phyloP scores from a whole-genome alignment of 1,140 invertebrate species.

The Drosophila subobscura region DNA sequence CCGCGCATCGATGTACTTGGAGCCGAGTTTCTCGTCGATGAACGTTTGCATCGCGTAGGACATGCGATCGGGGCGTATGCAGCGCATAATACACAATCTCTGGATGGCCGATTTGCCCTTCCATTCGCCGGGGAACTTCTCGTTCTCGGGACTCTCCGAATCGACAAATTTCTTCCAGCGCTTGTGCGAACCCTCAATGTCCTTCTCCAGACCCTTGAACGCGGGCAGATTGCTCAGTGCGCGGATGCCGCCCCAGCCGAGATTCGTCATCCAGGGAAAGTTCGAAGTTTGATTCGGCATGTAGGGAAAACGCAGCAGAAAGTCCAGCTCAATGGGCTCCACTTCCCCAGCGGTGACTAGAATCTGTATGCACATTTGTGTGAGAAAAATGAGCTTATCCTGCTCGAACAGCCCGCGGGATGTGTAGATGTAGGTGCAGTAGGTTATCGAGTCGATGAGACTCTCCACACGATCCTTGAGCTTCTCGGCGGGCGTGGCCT shows the following conservation, averaged over 20 bases:
- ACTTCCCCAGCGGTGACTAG: conserved; percentile 88
- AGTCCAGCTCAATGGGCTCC: conserved; percentile 91
- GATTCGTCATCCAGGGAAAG: conserved; percentile 93
- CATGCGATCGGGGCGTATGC: conserved; percentile 95
- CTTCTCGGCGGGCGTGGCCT: conserved; percentile 87
- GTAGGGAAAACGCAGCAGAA: conserved; percentile 92
- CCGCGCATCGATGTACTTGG: conserved; percentile 91
- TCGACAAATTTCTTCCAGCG: conserved; percentile 97
- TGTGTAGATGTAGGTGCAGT: conserved; percentile 94
- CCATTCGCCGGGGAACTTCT: conserved; percentile 98
- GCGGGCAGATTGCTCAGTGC: conserved; percentile 90
- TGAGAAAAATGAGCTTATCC: conserved; percentile 96
- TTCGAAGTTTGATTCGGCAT: conserved; percentile 88
- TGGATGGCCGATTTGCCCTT: conserved; percentile 95
- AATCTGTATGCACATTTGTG: conserved; percentile 94
- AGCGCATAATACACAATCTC: conserved; percentile 95
- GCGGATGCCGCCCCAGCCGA: conserved; percentile 94
- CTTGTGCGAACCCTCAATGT: conserved; percentile 96
- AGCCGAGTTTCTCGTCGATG: conserved; percentile 93
- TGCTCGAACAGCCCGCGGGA: conserved; percentile 95
- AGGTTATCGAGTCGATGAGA: conserved; percentile 95
- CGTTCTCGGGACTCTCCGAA: conserved; percentile 95
- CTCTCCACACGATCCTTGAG: conserved; percentile 90
- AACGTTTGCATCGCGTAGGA: conserved; percentile 86
- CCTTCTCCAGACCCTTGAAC: conserved; percentile 94